Base-by-base conservation (phyloP, 1,140 invertebrate genomes). In the Chironomus tepperi region DNA sequence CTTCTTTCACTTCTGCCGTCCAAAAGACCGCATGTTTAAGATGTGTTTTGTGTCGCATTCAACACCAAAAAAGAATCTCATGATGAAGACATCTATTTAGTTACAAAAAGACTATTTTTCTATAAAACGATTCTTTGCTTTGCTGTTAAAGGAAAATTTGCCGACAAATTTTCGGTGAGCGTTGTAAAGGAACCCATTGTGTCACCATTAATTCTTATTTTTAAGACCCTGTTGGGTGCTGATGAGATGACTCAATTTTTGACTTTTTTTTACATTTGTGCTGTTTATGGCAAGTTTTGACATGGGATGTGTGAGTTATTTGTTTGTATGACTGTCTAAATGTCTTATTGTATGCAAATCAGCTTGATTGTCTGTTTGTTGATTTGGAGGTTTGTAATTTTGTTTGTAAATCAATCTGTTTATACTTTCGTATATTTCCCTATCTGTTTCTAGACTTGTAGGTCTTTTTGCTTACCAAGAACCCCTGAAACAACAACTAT, bases 21-120 rank as follows among this genome's bases (percentile, higher is more conserved):
- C 47, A 57, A 70, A 19, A 70, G 9, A 70, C 65, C 65, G 65
- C 65, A 70, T 70, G 65, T 70, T 70, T 70, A 70, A 70, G 65
- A 70, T 70, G 65, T 21, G 16, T 70, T 70, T 70, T 70, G 65
- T 70, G 65, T 70, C 65, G 16, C 65, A 70, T 70, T 70, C 65
- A 70, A 70, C 65, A 70, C 16, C 65, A 21, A 19, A 57, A n/a
- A 57, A 12, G n/a, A 57, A 57, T n/a, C 24, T 34, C 24, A 34
- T 34, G 24, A 34, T 57, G n/a, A 57, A 57, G 47, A 57, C n/a
- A 57, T 57, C 47, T n/a, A 57, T 34, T 34, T 34, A 57, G n/a
- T 12, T 57, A 8, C 12, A 57, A 57, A 57, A n/a, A 57, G 43
- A 47, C 43, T 47, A 10, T 47, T 47, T n/a, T 47, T 47, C 43